Conservation (phyloP, 2,797 vertebrate species). For the Coregonus suidteri region DNA sequence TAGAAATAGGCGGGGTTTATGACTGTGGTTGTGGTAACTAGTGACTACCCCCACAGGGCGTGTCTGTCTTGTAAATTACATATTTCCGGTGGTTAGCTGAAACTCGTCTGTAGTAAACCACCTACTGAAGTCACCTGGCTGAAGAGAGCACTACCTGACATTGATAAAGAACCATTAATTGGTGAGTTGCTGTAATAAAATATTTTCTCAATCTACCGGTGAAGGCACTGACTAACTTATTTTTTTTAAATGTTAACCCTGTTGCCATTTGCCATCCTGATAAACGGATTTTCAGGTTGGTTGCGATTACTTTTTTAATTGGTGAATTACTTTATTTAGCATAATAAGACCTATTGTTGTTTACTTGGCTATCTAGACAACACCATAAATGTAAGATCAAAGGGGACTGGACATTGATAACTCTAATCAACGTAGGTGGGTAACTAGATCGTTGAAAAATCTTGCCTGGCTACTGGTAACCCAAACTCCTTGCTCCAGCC, state of each 20-base stretch:
- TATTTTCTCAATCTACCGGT: not conserved
- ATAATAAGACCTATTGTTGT: not conserved
- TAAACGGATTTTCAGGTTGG: not conserved
- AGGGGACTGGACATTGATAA: too few species aligned
- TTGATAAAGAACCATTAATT: not conserved
- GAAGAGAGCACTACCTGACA: not conserved
- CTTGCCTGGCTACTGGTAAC: too few species aligned
- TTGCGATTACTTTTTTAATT: not conserved
- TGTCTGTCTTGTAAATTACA: not conserved
- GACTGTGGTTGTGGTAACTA: too few species aligned
- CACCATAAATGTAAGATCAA: not conserved
- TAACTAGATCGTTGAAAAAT: too few species aligned
- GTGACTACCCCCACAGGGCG: not conserved
- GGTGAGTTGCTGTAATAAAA: not conserved
- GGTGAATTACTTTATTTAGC: not conserved
- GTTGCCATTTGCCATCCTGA: not conserved
- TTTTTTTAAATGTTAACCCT: not conserved
- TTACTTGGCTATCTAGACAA: not conserved
- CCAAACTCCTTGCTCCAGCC: too few species aligned
- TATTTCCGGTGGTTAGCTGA: not conserved
- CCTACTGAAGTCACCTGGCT: not conserved
- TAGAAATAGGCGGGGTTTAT: too few species aligned
- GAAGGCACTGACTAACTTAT: not conserved
- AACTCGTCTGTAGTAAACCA: not conserved
- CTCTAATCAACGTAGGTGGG: too few species aligned